These are phyloP conservation scores for Meiosimyza decipiens DNA, from an alignment of 2,888 invertebrate species.

Conservation along the genomic window DNA sequence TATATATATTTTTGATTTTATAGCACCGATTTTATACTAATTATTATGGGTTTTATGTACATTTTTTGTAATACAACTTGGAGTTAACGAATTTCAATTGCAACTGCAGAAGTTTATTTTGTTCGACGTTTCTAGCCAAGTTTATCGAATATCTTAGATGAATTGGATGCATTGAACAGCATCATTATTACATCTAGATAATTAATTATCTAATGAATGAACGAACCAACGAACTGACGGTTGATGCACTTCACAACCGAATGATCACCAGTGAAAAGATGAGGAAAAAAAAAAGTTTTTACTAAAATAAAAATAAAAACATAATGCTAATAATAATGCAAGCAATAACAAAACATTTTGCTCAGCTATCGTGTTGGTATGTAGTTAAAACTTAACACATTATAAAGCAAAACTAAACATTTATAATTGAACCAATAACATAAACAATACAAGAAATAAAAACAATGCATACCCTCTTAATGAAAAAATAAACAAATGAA, in stretches of 20 bases:
- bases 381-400: constrained; percentile 37
- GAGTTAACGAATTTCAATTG: constrained; percentile 16
- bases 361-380: constrained; percentile 42
- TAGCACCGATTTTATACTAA: constrained; percentile 21
- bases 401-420: constrained; percentile 10
- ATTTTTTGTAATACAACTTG: constrained; percentile 10
- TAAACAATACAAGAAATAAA: constrained; percentile 14
- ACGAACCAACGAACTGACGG: constrained; percentile 47
- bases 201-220: constrained; percentile 41
- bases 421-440: constrained; percentile 44
- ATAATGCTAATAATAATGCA: constrained; percentile 25
- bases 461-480: background rate
- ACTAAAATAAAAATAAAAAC: constrained; percentile 32
- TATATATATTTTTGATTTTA: background rate
- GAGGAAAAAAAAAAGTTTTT: constrained; percentile 27
- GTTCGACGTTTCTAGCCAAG: background rate
- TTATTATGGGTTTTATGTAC: constrained; percentile 6
- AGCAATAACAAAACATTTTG: constrained; percentile 40
- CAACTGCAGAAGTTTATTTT: constrained; percentile 26
- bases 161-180: constrained; percentile 35
- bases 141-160: constrained; percentile 27
- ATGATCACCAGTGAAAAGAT: constrained; percentile 59
- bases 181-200: constrained; percentile 41
- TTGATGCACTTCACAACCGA: constrained; percentile 64
- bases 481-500: constrained; percentile 12